Evolutionary conservation across 2,797 vertebrate species (phyloP), one percentile per base, ranked within the genome.

Genomic region (Amazonetta brasiliensis): DNA sequence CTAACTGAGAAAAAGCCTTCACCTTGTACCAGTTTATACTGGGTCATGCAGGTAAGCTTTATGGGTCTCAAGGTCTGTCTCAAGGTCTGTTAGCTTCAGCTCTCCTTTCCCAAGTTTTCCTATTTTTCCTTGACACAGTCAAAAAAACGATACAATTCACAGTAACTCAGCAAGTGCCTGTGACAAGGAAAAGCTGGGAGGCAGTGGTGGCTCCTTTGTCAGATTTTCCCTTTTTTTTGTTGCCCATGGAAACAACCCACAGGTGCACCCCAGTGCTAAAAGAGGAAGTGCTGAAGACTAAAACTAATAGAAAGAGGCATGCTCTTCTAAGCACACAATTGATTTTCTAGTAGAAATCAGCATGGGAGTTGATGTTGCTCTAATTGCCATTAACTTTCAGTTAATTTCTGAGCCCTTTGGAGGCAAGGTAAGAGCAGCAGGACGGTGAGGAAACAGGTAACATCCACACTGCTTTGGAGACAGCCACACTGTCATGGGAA

Each of bases 331-430:
- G 81, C 79, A 86, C 50, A 86, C 64, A 72, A 81, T 79, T 67
- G 18, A 86, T 96, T 94, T 92, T 63, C 30, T 73, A 74, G 80
- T 39, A 90, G 69, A 91, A 96, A 94, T 79, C 66, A 86, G 63
- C 83, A 60, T 30, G 74, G 77, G 89, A 96, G 74, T 44, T 69
- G 39, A 41, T 60, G 89, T 63, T 81, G 37, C 55, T 92, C 55
- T 88, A 94, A 96, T 86, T 88, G 84, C 12, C 85, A 90, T 94
- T 95, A 94, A 91, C 55, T 94, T 76, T 69, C 46, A 88, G 73
- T 88, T 96, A 90, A 95, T 95, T 91, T 86, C 77, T 76, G 39
- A 37, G 87, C 73, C 80, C 76, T 94, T 88, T 92, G 43, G 50
- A 94, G 28, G 17, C 43, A 31, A 84, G n/a, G 55, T 46, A 90